phyloP scores from a whole-genome alignment of 2,113 vertebrate genomes.

The Ageneiosus marmoratus region DNA sequence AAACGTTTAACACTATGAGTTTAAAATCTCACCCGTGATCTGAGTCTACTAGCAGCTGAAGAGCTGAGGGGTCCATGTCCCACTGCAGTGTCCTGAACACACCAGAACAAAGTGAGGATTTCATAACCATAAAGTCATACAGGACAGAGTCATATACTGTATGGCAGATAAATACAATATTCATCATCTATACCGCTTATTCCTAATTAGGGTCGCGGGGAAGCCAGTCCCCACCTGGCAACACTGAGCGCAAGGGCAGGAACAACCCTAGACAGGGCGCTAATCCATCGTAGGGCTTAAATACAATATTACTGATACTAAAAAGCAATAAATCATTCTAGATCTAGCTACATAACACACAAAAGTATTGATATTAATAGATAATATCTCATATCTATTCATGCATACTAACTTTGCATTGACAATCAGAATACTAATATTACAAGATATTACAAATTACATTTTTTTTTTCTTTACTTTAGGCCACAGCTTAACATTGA shows the following conservation, averaged over 20 bases:
- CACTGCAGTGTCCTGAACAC: slow-evolving; percentile 85
- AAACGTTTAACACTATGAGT: not conserved
- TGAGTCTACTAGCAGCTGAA: slow-evolving; percentile 88
- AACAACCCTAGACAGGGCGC: too few relatives aligned
- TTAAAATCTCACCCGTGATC: slow-evolving; percentile 77
- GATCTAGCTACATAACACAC: not conserved
- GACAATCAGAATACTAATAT: not conserved
- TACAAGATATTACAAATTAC: not conserved
- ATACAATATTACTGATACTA: not conserved
- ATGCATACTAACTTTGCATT: slow-evolving; percentile 40
- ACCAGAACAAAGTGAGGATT: slow-evolving; percentile 36
- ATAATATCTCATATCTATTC: too few relatives aligned
- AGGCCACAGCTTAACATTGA: not conserved
- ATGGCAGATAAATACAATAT: not conserved
- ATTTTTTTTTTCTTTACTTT: not conserved
- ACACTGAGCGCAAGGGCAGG: too few relatives aligned
- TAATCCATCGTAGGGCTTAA: too few relatives aligned
- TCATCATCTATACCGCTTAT: too few relatives aligned
- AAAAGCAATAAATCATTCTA: slow-evolving; percentile 5
- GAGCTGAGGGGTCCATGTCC: slow-evolving; percentile 90
- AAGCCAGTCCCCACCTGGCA: too few relatives aligned
- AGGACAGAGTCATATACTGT: slow-evolving; percentile 1
- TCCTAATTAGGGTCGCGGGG: too few relatives aligned
- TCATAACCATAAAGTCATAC: slow-evolving; percentile 60
- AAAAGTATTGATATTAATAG: not conserved